These are phyloP conservation scores for Nylanderia fulva DNA, from an alignment of 1,140 invertebrate genomes.

Conservation along the genomic window DNA sequence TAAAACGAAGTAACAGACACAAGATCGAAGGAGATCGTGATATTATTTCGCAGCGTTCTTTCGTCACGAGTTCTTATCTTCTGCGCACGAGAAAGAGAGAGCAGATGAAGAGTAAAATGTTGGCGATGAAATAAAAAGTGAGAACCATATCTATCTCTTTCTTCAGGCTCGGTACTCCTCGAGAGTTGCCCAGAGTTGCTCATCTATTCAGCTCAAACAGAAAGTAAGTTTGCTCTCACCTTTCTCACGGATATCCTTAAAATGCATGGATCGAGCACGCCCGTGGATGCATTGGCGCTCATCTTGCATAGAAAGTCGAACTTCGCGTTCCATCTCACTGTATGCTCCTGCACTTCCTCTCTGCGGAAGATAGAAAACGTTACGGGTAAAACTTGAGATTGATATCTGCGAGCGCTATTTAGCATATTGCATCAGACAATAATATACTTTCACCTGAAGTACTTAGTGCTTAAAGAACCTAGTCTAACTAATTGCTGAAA, in stretches of 20 bases:
- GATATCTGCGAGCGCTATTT: background rate
- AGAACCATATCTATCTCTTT: conserved; percentile 3
- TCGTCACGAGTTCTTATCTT: background rate
- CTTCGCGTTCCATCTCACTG: conserved; percentile 95
- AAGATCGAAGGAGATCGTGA: background rate
- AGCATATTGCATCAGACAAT: background rate
- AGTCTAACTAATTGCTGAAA: background rate
- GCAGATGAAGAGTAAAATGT: conserved; percentile 20
- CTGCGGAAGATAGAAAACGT: conserved; percentile 86
- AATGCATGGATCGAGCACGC: conserved; percentile 96
- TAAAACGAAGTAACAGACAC: background rate
- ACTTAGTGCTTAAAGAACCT: background rate
- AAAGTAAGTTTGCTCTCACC: conserved; percentile 87
- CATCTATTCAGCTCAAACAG: conserved; percentile 64
- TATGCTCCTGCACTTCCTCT: conserved; percentile 96
- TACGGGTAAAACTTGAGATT: background rate
- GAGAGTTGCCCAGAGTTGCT: conserved; percentile 53
- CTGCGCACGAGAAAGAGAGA: background rate
- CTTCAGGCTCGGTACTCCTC: background rate
- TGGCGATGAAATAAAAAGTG: conserved; percentile 23
- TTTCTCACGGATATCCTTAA: conserved; percentile 97
- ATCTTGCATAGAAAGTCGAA: conserved; percentile 98
- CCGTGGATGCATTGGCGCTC: conserved; percentile 97
- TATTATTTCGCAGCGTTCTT: conserved; percentile 4
- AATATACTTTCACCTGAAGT: conserved; percentile 11